phyloP scores from a whole-genome alignment of 2,888 invertebrate genomes.

The Oscheius sp. region DNA sequence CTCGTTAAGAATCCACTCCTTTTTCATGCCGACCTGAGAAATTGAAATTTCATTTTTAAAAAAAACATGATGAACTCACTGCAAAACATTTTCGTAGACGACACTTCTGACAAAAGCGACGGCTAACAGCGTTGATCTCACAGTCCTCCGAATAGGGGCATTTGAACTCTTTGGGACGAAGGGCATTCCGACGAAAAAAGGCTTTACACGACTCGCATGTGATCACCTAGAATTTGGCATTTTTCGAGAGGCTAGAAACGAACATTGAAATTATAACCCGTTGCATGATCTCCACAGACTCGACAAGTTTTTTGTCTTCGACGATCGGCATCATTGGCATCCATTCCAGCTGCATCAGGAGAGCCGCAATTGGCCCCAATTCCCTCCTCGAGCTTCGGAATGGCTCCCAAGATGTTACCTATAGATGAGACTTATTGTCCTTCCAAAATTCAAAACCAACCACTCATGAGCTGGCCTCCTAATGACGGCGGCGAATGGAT shows the following conservation, averaged over 20 bases:
- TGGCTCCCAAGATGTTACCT: neutral
- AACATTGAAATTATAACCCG: slow-evolving; percentile 68
- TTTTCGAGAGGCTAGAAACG: neutral
- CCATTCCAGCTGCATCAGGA: slow-evolving; percentile 45
- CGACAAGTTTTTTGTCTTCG: slow-evolving; percentile 66
- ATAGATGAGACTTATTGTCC: neutral
- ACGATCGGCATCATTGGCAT: slow-evolving; percentile 36
- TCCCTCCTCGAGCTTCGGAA: slow-evolving; percentile 41
- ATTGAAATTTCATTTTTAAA: neutral
- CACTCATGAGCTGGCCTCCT: slow-evolving; percentile 34
- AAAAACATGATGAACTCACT: slow-evolving; percentile 37
- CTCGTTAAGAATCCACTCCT: slow-evolving; percentile 96
- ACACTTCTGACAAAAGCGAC: slow-evolving; percentile 92
- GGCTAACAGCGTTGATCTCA: slow-evolving; percentile 64
- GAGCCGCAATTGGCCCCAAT: slow-evolving; percentile 38
- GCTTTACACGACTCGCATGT: slow-evolving; percentile 89
- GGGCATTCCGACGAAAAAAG: slow-evolving; percentile 91
- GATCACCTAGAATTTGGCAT: slow-evolving; percentile 42
- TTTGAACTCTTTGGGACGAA: slow-evolving; percentile 79
- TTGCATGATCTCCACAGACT: slow-evolving; percentile 68
- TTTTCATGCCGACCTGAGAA: slow-evolving; percentile 86
- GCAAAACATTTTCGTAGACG: slow-evolving; percentile 89
- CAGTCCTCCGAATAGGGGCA: slow-evolving; percentile 68
- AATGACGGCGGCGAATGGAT: slow-evolving; percentile 64
- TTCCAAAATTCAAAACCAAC: neutral